phyloP scores from a whole-genome alignment of 2,797 vertebrate genomes.

The Melanotaenia pygmaea region DNA sequence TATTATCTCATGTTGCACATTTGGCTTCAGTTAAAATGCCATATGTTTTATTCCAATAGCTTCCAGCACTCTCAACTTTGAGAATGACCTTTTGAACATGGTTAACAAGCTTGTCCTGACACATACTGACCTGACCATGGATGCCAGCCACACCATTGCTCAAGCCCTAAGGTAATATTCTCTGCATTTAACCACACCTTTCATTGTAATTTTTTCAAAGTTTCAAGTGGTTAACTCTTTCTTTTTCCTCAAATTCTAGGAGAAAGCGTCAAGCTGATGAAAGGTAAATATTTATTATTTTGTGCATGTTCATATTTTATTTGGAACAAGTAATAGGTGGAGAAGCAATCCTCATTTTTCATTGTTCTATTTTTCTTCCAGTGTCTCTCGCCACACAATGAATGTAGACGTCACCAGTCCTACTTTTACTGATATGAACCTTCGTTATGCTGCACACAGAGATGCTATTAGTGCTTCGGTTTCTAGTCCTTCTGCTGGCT shows the following conservation, averaged over 20 bases:
- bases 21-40: not conserved
- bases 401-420: constrained; percentile 79
- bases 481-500: constrained; percentile 73
- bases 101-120: constrained; percentile 78
- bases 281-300: constrained; percentile 42
- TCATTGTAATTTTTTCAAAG: not conserved
- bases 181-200: not conserved
- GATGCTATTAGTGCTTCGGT: constrained; percentile 73
- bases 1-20: not conserved
- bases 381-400: constrained; percentile 66
- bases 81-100: constrained; percentile 69
- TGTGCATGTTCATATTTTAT: not conserved
- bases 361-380: constrained; percentile 44
- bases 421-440: constrained; percentile 74
- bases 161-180: constrained; percentile 72
- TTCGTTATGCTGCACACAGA: constrained; percentile 65
- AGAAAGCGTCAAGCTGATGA: constrained; percentile 52
- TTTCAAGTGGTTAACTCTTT: constrained; percentile 8
- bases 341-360: not conserved
- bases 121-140: constrained; percentile 85
- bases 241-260: constrained; percentile 46
- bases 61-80: constrained; percentile 74
- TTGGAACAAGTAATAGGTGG: not conserved
- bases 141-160: constrained; percentile 77
- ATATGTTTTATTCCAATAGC: constrained; percentile 69